Percentiles rank a stretch among this genome's conserved stretches.
Evolutionary conservation across 2,113 vertebrate species (phyloP).

Genomic region (Tinamus guttatus): DNA sequence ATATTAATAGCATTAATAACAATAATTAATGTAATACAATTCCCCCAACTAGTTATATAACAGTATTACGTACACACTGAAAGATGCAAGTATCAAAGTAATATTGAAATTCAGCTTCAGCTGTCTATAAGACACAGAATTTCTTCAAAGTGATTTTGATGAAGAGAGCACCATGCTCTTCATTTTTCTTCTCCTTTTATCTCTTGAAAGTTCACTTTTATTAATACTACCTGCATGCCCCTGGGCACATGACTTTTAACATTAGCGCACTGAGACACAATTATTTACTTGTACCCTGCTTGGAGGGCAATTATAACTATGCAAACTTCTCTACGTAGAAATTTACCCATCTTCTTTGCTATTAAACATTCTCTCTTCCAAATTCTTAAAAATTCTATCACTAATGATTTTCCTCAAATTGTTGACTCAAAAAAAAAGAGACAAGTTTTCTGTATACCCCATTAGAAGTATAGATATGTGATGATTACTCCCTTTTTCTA

Average conservation of each 20-base stretch:
- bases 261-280: not conserved
- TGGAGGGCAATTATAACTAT: not conserved
- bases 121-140: not conserved
- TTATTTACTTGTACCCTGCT: not conserved
- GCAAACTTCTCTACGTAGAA: not conserved
- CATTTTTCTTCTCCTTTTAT: not conserved
- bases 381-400: not conserved
- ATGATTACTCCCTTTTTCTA: not conserved
- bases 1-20: too few species aligned
- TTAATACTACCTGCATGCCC: not conserved
- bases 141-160: conserved; percentile 1
- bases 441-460: not conserved
- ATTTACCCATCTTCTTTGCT: not conserved
- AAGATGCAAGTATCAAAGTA: too few species aligned
- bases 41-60: not conserved
- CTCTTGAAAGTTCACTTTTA: not conserved
- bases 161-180: not conserved
- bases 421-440: not conserved
- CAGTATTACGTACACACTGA: not conserved
- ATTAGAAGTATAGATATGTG: not conserved
- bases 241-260: not conserved
- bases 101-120: not conserved
- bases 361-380: not conserved
- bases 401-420: not conserved
- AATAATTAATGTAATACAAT: too few species aligned